Evolutionary conservation across 2,888 invertebrate genomes (phyloP), one percentile per base, ranked within the genome.

Genomic region (Drosophila buzzatii): DNA sequence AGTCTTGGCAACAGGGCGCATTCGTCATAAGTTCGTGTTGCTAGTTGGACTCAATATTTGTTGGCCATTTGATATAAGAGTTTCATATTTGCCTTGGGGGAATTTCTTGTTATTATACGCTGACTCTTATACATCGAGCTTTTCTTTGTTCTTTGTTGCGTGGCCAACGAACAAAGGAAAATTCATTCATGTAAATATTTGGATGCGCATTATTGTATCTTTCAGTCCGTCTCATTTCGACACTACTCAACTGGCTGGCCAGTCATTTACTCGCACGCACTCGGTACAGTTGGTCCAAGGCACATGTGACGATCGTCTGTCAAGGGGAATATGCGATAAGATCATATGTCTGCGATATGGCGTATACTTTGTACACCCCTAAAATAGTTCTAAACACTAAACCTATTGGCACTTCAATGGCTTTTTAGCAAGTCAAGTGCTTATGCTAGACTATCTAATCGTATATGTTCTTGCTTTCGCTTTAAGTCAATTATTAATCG

Each of bases 381-480:
- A 9, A 16, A 51, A 60, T 57, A 60, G 64, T 56, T 65, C 42
- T 44, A 62, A 23, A 4, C 41, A 41, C 20, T 58, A 56, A 64
- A 51, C 23, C 56, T 27, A 70, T 81, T 83, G 71, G 42, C 47
- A 83, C 61, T 63, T 78, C 39, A 72, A 41, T 12, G 44, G 12
- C 42, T 55, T 62, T 62, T 63, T 27, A 20, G 42, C 41, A 45
- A 20, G 31, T 33, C 23, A 37, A 47, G 20, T 68, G 47, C 37
- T 27, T 10, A 53, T 41, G 52, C n/a, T 66, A 41, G 39, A 3
- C 41, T 71, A 85, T 85, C 85, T 87, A 75, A 87, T 89, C 85
- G 44, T 6, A 14, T 18, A 44, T 23, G 7, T 56, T 27, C 44
- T 49, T 70, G 51, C 35, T 60, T 23, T 41, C 33, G 69, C 51